These are phyloP conservation scores for Pomacea canaliculata DNA, from an alignment of 2,888 invertebrate genomes.

Conservation along the genomic window DNA sequence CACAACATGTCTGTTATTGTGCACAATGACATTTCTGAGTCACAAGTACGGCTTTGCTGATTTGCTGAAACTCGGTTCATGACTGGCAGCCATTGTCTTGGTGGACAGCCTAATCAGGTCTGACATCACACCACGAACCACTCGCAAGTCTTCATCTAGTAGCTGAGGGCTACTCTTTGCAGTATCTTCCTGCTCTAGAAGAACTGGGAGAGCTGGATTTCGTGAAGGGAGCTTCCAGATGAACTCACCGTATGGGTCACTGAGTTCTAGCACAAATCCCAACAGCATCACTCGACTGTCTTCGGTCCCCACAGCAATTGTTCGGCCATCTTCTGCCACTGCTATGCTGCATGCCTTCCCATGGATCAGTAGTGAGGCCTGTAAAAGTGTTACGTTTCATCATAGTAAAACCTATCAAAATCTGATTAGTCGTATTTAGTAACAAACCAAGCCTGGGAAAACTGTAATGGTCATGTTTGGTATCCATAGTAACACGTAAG, in stretches of 20 bases:
- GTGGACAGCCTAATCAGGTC: conserved; percentile 45
- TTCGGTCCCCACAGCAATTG: conserved; percentile 58
- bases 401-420: neutral
- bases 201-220: conserved; percentile 39
- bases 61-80: conserved; percentile 47
- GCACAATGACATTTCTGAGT: conserved; percentile 34
- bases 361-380: conserved; percentile 52
- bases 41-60: conserved; percentile 47
- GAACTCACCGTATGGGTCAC: conserved; percentile 54
- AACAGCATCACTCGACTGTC: conserved; percentile 61
- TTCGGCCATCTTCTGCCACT: conserved; percentile 56
- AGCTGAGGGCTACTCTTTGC: conserved; percentile 25
- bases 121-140: conserved; percentile 39
- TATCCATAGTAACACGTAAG: too few relatives aligned
- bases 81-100: conserved; percentile 34
- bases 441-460: too few relatives aligned
- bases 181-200: conserved; percentile 15
- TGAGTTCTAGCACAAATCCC: conserved; percentile 49
- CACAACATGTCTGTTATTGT: conserved; percentile 39
- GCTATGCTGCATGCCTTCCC: conserved; percentile 50
- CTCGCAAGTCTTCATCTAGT: conserved; percentile 40
- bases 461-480: too few relatives aligned
- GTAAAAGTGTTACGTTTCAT: neutral
- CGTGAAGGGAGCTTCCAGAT: conserved; percentile 50
- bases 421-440: neutral